A percentile compares a stretch with the other conserved stretches of the same genome.
phyloP scores from a whole-genome alignment of 92 coral and sea anemone species.

The Porites rus region DNA sequence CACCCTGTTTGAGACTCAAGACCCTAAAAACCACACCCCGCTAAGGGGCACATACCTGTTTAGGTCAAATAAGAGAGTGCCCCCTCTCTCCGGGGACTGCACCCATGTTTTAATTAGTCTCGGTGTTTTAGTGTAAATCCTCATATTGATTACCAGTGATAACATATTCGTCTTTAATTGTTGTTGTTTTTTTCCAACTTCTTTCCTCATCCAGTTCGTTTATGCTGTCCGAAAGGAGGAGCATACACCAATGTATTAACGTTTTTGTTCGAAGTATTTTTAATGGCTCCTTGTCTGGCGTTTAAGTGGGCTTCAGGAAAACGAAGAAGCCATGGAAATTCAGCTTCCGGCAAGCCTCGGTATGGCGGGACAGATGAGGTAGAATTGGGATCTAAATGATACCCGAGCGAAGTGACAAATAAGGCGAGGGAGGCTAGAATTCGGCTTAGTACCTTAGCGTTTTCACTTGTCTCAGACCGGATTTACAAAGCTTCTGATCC shows the following conservation, averaged over 20 bases:
- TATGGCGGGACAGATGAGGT: slow-evolving; percentile 84
- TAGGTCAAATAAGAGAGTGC: too few species aligned
- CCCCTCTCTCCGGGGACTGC: too few species aligned
- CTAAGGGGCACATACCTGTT: too few species aligned
- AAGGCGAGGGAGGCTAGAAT: background rate
- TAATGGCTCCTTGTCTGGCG: slow-evolving; percentile 81
- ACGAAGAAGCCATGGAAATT: slow-evolving; percentile 28
- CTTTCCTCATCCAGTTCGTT: slow-evolving; percentile 62
- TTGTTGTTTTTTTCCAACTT: too few species aligned
- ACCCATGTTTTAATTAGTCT: too few species aligned
- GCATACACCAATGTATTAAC: slow-evolving; percentile 65
- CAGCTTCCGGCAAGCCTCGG: slow-evolving; percentile 52
- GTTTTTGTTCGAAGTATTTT: slow-evolving; percentile 63
- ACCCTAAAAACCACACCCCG: too few species aligned
- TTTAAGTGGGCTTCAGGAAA: slow-evolving; percentile 85
- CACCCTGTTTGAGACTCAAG: too few species aligned
- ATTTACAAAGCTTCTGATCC: too few species aligned
- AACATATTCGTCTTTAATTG: background rate
- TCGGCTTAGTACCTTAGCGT: background rate
- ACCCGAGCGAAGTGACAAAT: background rate
- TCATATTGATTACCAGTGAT: too few species aligned
- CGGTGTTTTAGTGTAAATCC: too few species aligned
- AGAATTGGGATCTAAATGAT: slow-evolving; percentile 59
- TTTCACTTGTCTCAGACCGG: too few species aligned
- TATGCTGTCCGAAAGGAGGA: slow-evolving; percentile 72